Evolutionary conservation across 2,888 invertebrate species (phyloP), one percentile per base, ranked within the genome.

Genomic region (Bembecia ichneumoniformis): DNA sequence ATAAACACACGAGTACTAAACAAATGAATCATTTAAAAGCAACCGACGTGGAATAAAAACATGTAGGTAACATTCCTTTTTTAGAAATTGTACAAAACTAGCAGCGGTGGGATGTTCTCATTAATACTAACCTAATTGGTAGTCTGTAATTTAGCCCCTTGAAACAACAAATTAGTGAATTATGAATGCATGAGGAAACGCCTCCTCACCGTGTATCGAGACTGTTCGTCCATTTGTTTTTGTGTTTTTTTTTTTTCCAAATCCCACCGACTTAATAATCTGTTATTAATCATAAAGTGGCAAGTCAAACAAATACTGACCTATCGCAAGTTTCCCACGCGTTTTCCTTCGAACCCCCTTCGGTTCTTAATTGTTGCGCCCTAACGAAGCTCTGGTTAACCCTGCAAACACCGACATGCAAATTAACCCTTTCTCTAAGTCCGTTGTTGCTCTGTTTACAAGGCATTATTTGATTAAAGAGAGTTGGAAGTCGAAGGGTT

Each of bases 351-450:
- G 53, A 67, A 69, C 75, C 81, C 77, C 48, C 53, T 43, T 35
- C 48, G 52, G 55, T 58, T 69, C 68, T 75, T 86, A 86, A 86
- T 86, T 84, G 82, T 68, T 66, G 67, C 69, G 71, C 84, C 83
- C 83, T 86, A 86, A 87, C 82, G 77, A 84, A 82, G 75, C 74
- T 71, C 66, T 76, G 78, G 84, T 87, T 86, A 84, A 82, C 86
- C 82, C 82, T 74, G 74, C 77, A 68, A 77, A 77, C 68, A 68
- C 76, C 74, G 71, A 75, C 82, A 86, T 82, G 87, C 82, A 87
- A 87, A 87, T 86, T 82, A 86, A 84, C 86, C 86, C 87, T 84
- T 86, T 81, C 78, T 64, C 81, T 64, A 28, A 28, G 81, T 69
- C 71, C 60, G 66, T 75, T 76, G 76, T 82, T 81, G 78, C 76